Conservation (phyloP, 2,888 invertebrate species). For the Drosophila colorata region DNA sequence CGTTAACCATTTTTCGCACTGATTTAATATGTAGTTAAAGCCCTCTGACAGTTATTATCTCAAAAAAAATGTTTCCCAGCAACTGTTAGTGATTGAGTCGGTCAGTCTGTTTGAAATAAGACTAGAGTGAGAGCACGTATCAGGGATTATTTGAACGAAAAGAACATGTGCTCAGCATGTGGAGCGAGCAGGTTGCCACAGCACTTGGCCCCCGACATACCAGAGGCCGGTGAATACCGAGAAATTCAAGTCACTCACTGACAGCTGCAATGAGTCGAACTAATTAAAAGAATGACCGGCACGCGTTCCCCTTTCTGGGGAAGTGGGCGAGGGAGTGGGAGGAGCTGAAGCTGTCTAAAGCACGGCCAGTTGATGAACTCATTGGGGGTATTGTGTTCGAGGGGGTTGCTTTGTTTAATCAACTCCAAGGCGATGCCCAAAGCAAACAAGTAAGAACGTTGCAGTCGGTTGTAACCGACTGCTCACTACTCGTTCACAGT, state of each 20-base stretch:
- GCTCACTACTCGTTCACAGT: too few species aligned
- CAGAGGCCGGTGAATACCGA: slow-evolving; percentile 23
- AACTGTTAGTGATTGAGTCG: slow-evolving; percentile 24
- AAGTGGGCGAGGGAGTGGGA: not conserved
- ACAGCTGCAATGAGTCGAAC: slow-evolving; percentile 58
- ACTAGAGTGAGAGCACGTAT: slow-evolving; percentile 37
- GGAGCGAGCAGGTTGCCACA: slow-evolving; percentile 37
- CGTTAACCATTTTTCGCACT: slow-evolving; percentile 5
- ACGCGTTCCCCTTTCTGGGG: slow-evolving; percentile 23
- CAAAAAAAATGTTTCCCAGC: slow-evolving; percentile 20
- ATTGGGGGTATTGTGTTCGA: not conserved
- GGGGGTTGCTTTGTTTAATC: slow-evolving; percentile 32
- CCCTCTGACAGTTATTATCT: slow-evolving; percentile 39
- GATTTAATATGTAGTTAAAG: slow-evolving; percentile 19
- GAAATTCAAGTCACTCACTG: slow-evolving; percentile 41
- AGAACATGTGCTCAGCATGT: slow-evolving; percentile 52
- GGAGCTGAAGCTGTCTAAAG: slow-evolving; percentile 17
- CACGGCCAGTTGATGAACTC: slow-evolving; percentile 36
- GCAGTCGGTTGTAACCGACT: too few species aligned
- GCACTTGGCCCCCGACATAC: slow-evolving; percentile 1
- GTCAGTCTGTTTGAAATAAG: slow-evolving; percentile 6
- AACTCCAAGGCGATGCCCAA: slow-evolving; percentile 33
- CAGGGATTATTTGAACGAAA: slow-evolving; percentile 29
- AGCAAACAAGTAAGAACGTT: too few species aligned
- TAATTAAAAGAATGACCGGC: slow-evolving; percentile 58